Base-by-base conservation (phyloP, 1,140 invertebrate genomes). In the Doryteuthis pealeii region DNA sequence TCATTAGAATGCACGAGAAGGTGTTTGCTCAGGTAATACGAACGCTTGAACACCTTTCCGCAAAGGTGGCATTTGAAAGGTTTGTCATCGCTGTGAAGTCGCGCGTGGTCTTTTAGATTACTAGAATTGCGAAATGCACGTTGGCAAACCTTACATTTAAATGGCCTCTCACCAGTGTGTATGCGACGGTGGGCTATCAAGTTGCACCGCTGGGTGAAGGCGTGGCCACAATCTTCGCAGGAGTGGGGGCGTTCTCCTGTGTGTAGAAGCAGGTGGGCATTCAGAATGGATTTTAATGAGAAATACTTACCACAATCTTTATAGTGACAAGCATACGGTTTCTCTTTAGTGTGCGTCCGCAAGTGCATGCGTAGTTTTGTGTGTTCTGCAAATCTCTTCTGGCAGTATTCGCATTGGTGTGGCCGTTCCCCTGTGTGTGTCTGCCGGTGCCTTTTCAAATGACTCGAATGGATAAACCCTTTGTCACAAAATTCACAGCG, bases 111-210 rank as follows among this genome's bases (percentile, higher is more conserved):
- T 6, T 22, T n/a, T 15, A 62, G 54, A 22, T 62, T 22, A 18
- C 54, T 62, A 5, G 22, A n/a, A 22, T 62, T 22, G 18, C 22
- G 26, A 28, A 62, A 62, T 15, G 54, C 18, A n/a, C 18, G 6
- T n/a, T 28, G 22, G 18, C 54, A 62, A 18, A 62, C 18, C 18
- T 28, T 28, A 62, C 54, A 62, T 62, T 62, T 62, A 28, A n/a
- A 62, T 6, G 54, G 54, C 26, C 54, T 62, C 18, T 62, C 54
- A n/a, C 54, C 54, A 62, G 54, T 62, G 54, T 62, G 54, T 62
- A 28, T 62, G 26, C 54, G 54, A n/a, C 26, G 18, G 54, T 62
- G 54, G 54, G 54, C 18, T n/a, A 28, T 62, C 26, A 62, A 62
- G 22, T 62, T 28, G 22, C 26, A n/a, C 26, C 26, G 18, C 18